Evolutionary conservation across 2,888 invertebrate genomes (phyloP).

Genomic region (Seira musarum): DNA sequence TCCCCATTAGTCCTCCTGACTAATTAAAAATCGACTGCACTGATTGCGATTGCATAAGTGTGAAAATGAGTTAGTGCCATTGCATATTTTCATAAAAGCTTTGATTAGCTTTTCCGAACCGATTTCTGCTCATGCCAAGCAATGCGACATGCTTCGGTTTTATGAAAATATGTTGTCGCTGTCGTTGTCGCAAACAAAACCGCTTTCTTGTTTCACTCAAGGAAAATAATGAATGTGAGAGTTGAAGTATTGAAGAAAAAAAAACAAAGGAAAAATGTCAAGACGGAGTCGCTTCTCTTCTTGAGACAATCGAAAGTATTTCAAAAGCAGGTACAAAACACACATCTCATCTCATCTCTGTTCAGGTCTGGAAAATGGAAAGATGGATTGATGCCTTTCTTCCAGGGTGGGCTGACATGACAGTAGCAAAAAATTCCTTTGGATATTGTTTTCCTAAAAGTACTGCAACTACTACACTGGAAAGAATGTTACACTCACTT

Average conservation of each 20-base stretch:
- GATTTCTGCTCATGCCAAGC: too few species aligned
- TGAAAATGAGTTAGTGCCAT: too few species aligned
- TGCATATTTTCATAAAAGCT: too few species aligned
- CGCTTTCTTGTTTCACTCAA: neutral
- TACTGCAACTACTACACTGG: neutral
- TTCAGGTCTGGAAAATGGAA: neutral
- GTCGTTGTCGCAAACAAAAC: neutral
- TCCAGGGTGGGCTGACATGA: conserved; percentile 39
- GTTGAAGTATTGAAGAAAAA: neutral
- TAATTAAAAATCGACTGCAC: too few species aligned
- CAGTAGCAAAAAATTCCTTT: conserved; percentile 33
- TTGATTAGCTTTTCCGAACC: too few species aligned
- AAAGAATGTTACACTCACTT: too few species aligned
- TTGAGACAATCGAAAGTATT: conserved; percentile 2
- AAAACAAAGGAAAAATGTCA: conserved; percentile 9
- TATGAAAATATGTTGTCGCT: neutral
- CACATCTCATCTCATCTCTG: too few species aligned
- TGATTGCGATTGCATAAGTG: too few species aligned
- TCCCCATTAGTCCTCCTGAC: neutral
- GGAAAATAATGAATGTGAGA: neutral
- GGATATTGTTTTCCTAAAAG: neutral
- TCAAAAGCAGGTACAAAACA: neutral
- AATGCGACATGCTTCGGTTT: too few species aligned
- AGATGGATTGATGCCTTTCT: conserved; percentile 15
- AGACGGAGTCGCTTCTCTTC: neutral